phyloP scores from a whole-genome alignment of 2,113 vertebrate species.

The Myotis yumanensis region DNA sequence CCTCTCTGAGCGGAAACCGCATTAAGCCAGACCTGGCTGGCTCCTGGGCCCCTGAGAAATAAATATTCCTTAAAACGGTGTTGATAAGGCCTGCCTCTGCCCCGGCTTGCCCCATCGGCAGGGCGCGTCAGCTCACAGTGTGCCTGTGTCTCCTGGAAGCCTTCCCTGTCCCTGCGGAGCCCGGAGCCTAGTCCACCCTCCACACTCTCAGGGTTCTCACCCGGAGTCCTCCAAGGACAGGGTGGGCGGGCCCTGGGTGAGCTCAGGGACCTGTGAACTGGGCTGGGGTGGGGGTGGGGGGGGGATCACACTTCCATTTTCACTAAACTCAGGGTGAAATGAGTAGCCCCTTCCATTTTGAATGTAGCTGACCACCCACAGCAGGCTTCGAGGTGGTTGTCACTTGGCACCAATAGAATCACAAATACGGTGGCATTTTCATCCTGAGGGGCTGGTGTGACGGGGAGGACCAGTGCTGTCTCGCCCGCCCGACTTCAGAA shows the following conservation, averaged over 20 bases:
- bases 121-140: not conserved
- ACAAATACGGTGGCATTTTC: not conserved
- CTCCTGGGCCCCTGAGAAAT: not conserved
- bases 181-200: not conserved
- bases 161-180: not conserved
- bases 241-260: not conserved
- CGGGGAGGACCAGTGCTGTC: no score
- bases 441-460: rapidly evolving
- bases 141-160: not conserved
- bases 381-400: no score
- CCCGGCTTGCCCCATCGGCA: rapidly evolving
- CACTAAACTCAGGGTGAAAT: not conserved
- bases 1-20: not conserved
- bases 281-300: rapidly evolving
- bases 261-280: not conserved
- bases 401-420: not conserved
- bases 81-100: not conserved
- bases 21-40: not conserved
- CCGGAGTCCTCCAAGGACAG: not conserved
- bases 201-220: not conserved
- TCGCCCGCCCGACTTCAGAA: not conserved
- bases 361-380: not conserved
- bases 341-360: not conserved
- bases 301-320: not conserved
- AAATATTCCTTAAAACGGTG: not conserved